Base-by-base conservation (phyloP, 2,797 vertebrate genomes). In the Betta splendens region DNA sequence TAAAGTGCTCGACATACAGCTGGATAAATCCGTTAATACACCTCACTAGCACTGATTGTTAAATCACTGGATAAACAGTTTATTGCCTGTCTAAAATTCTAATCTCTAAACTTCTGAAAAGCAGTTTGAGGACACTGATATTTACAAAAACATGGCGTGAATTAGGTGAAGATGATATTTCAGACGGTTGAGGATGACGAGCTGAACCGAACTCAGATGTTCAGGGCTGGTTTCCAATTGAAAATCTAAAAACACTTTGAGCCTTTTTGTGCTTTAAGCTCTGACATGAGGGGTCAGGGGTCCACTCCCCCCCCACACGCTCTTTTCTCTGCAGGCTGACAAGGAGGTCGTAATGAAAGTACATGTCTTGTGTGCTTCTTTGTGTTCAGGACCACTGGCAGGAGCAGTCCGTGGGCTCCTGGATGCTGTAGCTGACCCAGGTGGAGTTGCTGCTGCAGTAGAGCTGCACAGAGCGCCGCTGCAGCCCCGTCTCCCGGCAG, bases 371-470 rank as follows among this genome's bases (percentile, higher is more conserved):
- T n/a, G n/a, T n/a, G n/a, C n/a, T n/a, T n/a, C n/a, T n/a, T n/a
- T n/a, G 35, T 43, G n/a, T 48, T 77, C 44, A 98, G 70, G 96
- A 97, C 97, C 97, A 98, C 64, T 98, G 97, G 85, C 97, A 99
- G 86, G 96, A 96, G 69, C 98, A 99, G 81, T 98, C 97, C 0
- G 95, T 98, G 70, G 98, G 97, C 84, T 99, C 98, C 82, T 99
- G 97, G 72, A 99, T 93, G 18, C 85, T 88, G 75, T 98, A 98
- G 89, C 87, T 95, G 86, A 98, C 94, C 98, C 98, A 99, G 63
- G 94, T 95, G 10, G 95, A 90, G 35, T 99, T 99, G 69, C 94
- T 82, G 61, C 93, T 94, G 80, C 98, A 99, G 80, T 95, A 98
- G 49, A 99, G 88, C 69, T 95, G 96, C 77, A 99, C 95, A 0